Evolutionary conservation across 2,113 vertebrate genomes (phyloP).

Genomic region (Pelmatolapia mariae): DNA sequence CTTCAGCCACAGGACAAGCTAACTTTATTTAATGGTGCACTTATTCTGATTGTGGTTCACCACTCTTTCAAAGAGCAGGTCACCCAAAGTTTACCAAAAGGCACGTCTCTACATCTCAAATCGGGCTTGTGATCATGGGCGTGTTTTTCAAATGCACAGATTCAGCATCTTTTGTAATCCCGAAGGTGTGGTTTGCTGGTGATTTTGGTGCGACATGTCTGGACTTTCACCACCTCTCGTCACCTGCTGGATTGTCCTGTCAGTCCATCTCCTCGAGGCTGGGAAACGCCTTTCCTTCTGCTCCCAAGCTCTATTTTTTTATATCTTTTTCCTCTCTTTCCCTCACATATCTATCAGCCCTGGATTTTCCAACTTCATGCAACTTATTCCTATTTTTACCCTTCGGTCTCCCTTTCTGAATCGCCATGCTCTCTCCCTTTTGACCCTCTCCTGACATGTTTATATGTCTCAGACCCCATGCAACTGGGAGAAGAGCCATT

Average conservation of each 20-base stretch:
- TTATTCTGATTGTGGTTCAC: slow-evolving; percentile 17
- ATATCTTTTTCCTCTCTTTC: not conserved
- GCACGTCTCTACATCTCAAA: not conserved
- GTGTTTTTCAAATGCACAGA: not conserved
- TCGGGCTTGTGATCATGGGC: not conserved
- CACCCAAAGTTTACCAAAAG: slow-evolving; percentile 25
- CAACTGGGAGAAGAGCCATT: slow-evolving; percentile 37
- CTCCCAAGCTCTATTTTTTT: not conserved
- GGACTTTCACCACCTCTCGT: not conserved
- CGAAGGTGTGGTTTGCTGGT: not conserved
- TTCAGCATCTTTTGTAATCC: not conserved
- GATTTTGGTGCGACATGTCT: slow-evolving; percentile 4
- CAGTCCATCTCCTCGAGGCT: slow-evolving; percentile 11
- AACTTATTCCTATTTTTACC: not conserved
- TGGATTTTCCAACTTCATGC: slow-evolving; percentile 16
- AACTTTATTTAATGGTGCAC: slow-evolving; percentile 8
- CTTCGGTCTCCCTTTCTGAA: not conserved
- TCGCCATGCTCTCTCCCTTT: not conserved
- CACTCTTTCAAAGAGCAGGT: slow-evolving; percentile 3
- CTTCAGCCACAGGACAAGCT: slow-evolving; percentile 3
- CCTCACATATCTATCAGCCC: slow-evolving; percentile 1
- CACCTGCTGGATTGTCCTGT: slow-evolving; percentile 37
- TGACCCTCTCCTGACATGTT: slow-evolving; percentile 33
- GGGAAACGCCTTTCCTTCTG: not conserved
- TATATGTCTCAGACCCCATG: slow-evolving; percentile 31